A percentile compares a stretch with the other conserved stretches of the same genome.
Evolutionary conservation across 2,888 invertebrate genomes (phyloP).

Genomic region (Dysmachus trigonus): DNA sequence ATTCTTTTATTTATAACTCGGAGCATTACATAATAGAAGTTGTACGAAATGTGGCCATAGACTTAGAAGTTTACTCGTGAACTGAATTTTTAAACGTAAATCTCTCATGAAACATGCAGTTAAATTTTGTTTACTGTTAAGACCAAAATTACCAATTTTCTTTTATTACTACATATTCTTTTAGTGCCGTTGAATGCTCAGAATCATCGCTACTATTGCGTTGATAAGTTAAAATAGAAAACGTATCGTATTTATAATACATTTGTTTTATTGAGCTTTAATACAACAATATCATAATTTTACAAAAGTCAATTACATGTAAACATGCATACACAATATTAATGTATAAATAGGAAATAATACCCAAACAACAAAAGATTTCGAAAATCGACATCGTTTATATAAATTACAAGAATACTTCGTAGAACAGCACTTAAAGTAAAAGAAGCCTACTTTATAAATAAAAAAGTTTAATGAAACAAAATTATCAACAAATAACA

Average conservation of each 20-base stretch:
- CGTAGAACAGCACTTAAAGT: slow-evolving; percentile 18
- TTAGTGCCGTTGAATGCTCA: too few relatives aligned
- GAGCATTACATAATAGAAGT: too few relatives aligned
- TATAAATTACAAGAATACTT: slow-evolving; percentile 38
- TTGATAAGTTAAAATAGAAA: too few relatives aligned
- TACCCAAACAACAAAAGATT: slow-evolving; percentile 34
- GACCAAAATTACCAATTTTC: too few relatives aligned
- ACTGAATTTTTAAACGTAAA: too few relatives aligned
- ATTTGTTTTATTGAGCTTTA: slow-evolving; percentile 37
- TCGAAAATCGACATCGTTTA: slow-evolving; percentile 2
- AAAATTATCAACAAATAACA: slow-evolving; percentile 42
- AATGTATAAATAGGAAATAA: slow-evolving; percentile 32
- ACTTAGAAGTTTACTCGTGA: too few relatives aligned
- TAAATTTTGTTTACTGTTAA: too few relatives aligned
- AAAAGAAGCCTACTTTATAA: slow-evolving; percentile 29
- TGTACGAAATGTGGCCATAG: too few relatives aligned
- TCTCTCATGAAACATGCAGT: too few relatives aligned
- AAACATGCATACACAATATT: slow-evolving; percentile 38
- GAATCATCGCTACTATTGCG: too few relatives aligned
- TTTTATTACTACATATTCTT: too few relatives aligned
- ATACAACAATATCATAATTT: slow-evolving; percentile 29
- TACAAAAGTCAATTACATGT: slow-evolving; percentile 36
- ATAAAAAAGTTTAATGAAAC: slow-evolving; percentile 34
- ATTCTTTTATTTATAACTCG: not conserved
- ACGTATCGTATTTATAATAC: not conserved